A percentile compares a stretch with the other conserved stretches of the same genome.
phyloP scores from a whole-genome alignment of 2,113 vertebrate species.

The rat (Rattus norvegicus) region DNA sequence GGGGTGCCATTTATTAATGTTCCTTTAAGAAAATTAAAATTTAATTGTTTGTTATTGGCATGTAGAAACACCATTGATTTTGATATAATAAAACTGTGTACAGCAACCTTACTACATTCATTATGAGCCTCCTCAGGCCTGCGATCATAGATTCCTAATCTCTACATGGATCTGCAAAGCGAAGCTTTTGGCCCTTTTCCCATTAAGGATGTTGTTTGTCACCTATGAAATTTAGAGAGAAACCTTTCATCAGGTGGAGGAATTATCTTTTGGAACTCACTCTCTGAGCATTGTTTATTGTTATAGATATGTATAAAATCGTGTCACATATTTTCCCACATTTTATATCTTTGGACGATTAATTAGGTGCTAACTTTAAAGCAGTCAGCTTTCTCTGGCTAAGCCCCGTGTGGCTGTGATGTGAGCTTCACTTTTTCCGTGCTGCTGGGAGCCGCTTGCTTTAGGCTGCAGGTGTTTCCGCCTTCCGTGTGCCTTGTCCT shows the following conservation, averaged over 20 bases:
- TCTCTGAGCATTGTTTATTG: not conserved
- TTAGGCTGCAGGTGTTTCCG: not conserved
- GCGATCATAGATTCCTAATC: not conserved
- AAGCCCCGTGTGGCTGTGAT: not conserved
- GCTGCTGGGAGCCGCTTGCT: not conserved
- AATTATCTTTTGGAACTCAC: not conserved
- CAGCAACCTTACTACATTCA: not conserved
- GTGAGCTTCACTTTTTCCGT: not conserved
- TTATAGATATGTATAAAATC: not conserved
- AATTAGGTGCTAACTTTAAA: not conserved
- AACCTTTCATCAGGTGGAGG: not conserved
- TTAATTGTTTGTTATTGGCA: not conserved
- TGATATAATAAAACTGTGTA: not conserved
- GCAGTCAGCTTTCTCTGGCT: not conserved
- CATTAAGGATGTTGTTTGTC: not conserved
- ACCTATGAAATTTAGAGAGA: not conserved
- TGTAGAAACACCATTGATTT: conserved; percentile 32
- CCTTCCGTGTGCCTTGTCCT: not conserved
- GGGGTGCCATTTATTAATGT: not conserved
- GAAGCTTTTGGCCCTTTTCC: not conserved
- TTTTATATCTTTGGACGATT: not conserved
- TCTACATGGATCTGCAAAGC: not conserved
- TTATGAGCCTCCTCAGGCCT: not conserved
- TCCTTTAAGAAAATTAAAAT: not conserved
- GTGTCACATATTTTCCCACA: not conserved